phyloP scores from a whole-genome alignment of 2,888 invertebrate genomes.

The Sisyra terminalis region DNA sequence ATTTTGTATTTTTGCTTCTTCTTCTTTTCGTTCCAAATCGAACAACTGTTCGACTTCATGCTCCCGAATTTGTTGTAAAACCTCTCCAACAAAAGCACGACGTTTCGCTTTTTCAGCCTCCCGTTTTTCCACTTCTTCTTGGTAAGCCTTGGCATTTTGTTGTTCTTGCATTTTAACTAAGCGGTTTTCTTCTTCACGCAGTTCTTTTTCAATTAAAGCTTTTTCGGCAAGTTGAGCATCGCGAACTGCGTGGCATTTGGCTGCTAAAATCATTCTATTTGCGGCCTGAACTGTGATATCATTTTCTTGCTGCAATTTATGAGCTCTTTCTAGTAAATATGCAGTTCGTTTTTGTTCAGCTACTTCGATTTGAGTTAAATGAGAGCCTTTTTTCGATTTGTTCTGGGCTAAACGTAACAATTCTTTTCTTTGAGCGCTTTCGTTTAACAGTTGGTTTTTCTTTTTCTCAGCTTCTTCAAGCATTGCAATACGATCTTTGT shows the following conservation, averaged over 20 bases:
- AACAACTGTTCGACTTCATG: conserved; percentile 34
- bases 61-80: conserved; percentile 31
- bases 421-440: conserved; percentile 39
- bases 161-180: conserved; percentile 57
- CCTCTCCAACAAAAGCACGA: conserved; percentile 13
- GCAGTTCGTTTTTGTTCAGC: conserved; percentile 31
- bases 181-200: conserved; percentile 36
- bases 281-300: conserved; percentile 53
- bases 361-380: conserved; percentile 22
- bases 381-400: conserved; percentile 17
- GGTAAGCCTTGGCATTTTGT: conserved; percentile 37
- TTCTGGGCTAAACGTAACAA: conserved; percentile 27
- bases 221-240: conserved; percentile 48
- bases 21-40: conserved; percentile 49
- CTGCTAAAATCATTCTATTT: conserved; percentile 63
- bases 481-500: conserved; percentile 28
- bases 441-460: conserved; percentile 30
- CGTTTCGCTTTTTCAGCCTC: conserved; percentile 20
- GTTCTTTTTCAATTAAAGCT: conserved; percentile 35
- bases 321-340: conserved; percentile 32
- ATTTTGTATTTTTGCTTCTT: conserved; percentile 46
- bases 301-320: conserved; percentile 35
- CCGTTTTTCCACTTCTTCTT: conserved; percentile 34
- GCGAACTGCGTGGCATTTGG: conserved; percentile 70
- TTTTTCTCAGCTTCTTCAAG: conserved; percentile 27